Conservation (phyloP, 1,140 invertebrate genomes). For the Habropoda laboriosa region DNA sequence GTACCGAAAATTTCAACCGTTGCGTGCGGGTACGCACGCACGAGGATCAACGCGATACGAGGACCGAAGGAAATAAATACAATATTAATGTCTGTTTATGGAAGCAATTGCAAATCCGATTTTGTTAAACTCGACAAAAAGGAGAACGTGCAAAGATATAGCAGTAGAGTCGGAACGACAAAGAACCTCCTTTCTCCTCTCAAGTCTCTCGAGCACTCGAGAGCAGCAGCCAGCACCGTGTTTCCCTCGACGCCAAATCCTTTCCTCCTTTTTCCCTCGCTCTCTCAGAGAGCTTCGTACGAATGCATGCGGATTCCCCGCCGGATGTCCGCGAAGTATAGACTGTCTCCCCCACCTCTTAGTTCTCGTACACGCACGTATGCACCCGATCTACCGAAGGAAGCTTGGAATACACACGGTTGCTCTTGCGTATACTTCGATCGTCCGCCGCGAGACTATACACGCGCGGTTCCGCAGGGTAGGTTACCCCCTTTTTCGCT, state of each 20-base stretch:
- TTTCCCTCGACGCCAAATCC: conserved; percentile 37
- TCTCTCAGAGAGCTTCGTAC: conserved; percentile 45
- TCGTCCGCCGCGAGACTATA: conserved; percentile 36
- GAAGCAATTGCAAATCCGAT: neutral
- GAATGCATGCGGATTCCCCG: conserved; percentile 50
- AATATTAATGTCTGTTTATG: neutral
- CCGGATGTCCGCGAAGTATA: conserved; percentile 55
- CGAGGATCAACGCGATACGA: conserved; percentile 18
- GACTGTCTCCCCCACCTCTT: conserved; percentile 41
- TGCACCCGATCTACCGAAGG: conserved; percentile 13
- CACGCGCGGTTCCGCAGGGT: conserved; percentile 29
- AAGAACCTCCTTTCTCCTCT: conserved; percentile 40
- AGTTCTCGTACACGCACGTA: conserved; percentile 25
- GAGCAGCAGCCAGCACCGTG: conserved; percentile 14
- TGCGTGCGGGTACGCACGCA: conserved; percentile 39
- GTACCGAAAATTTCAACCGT: conserved; percentile 68
- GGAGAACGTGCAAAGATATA: conserved; percentile 41
- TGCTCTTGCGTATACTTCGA: conserved; percentile 46
- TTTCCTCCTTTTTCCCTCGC: conserved; percentile 48
- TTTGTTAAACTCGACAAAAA: neutral
- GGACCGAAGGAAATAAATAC: neutral
- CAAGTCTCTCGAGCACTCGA: conserved; percentile 15
- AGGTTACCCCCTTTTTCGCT: conserved; percentile 35
- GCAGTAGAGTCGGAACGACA: conserved; percentile 18
- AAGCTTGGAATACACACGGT: conserved; percentile 36